Conservation (phyloP, 2,113 vertebrate genomes). For the Nibea albiflora region DNA sequence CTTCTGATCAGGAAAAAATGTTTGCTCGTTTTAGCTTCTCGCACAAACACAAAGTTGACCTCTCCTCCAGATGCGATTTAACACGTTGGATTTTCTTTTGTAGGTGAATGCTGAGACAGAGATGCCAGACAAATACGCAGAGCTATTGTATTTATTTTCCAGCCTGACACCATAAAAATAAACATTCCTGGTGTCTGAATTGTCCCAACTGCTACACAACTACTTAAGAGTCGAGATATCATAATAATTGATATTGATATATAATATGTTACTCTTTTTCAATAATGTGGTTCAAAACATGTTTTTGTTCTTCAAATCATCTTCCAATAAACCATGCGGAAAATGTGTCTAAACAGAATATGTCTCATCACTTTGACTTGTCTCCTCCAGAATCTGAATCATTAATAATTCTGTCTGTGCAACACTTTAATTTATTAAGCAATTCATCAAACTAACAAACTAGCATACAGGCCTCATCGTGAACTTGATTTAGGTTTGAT, state of each 20-base stretch:
- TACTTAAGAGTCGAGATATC: too few relatives aligned
- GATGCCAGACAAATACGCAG: background rate
- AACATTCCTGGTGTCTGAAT: conserved; percentile 31
- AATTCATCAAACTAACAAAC: too few relatives aligned
- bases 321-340: too few relatives aligned
- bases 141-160: conserved; percentile 28
- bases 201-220: background rate
- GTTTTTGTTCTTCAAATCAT: too few relatives aligned
- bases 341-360: too few relatives aligned
- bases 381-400: background rate
- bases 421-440: too few relatives aligned
- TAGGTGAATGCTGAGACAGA: conserved; percentile 41
- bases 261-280: too few relatives aligned
- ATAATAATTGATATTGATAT: too few relatives aligned
- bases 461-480: too few relatives aligned
- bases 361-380: too few relatives aligned
- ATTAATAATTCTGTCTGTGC: background rate
- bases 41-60: background rate
- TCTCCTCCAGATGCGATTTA: background rate
- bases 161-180: conserved; percentile 36
- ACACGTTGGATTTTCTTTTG: background rate
- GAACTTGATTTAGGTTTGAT: background rate
- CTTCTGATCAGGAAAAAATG: background rate
- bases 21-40: background rate
- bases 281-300: too few relatives aligned